A percentile compares a stretch with the other conserved stretches of the same genome.
Conservation (phyloP, 1,140 invertebrate genomes). For the Ceratina japonica region DNA sequence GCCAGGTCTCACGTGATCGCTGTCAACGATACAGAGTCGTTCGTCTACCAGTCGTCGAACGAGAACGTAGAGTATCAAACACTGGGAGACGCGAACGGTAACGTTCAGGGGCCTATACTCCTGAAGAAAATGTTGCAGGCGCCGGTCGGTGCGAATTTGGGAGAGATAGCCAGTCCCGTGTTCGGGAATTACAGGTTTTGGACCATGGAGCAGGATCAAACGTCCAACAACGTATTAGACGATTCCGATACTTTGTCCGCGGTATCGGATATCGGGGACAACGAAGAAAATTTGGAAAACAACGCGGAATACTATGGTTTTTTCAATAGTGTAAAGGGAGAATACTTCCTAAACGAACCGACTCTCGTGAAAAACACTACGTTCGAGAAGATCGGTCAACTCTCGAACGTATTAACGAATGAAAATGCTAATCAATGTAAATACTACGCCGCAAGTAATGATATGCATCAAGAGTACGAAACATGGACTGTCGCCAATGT, state of each 20-base stretch:
- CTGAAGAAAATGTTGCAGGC: constrained; percentile 76
- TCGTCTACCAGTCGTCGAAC: constrained; percentile 34
- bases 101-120: constrained; percentile 60
- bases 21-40: constrained; percentile 29
- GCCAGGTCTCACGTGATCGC: constrained; percentile 36
- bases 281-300: constrained; percentile 58
- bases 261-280: constrained; percentile 70
- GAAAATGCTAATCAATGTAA: constrained; percentile 56
- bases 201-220: constrained; percentile 46
- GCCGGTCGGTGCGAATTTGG: constrained; percentile 74
- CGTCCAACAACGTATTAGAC: constrained; percentile 57
- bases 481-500: constrained; percentile 67
- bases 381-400: constrained; percentile 40
- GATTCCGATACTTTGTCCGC: constrained; percentile 76
- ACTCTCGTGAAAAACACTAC: constrained; percentile 32
- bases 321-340: constrained; percentile 44
- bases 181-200: constrained; percentile 59
- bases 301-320: constrained; percentile 54
- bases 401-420: constrained; percentile 21
- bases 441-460: constrained; percentile 49
- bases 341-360: constrained; percentile 51
- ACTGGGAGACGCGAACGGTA: constrained; percentile 44
- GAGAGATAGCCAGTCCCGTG: constrained; percentile 70
- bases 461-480: constrained; percentile 66
- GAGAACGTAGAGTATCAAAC: constrained; percentile 48